Evolutionary conservation across 2,113 vertebrate species (phyloP).

Genomic region (Mus pahari): DNA sequence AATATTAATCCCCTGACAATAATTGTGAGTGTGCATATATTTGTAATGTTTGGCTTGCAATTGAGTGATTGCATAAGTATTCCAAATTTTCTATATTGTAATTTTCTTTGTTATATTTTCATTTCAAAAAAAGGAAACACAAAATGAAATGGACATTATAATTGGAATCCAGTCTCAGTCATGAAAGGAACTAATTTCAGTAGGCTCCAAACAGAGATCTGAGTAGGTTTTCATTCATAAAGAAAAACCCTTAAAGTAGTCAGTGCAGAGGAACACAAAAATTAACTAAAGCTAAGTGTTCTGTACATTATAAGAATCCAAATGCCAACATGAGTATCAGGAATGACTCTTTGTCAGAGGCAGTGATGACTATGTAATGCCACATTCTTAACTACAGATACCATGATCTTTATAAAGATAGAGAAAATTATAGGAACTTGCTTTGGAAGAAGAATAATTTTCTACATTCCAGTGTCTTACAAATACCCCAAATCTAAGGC

Average conservation of each 20-base stretch:
- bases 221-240: background rate
- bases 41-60: background rate
- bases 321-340: background rate
- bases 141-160: background rate
- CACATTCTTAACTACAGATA: background rate
- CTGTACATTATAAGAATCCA: background rate
- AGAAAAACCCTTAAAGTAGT: background rate
- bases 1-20: background rate
- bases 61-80: background rate
- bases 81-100: background rate
- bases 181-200: background rate
- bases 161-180: background rate
- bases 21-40: background rate
- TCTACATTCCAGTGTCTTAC: background rate
- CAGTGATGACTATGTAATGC: background rate
- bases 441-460: background rate
- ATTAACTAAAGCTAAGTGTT: background rate
- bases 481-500: background rate
- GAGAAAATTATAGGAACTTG: background rate
- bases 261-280: background rate
- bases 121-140: background rate
- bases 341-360: background rate
- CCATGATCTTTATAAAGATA: background rate
- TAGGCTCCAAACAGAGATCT: background rate
- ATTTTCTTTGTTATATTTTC: background rate